Evolutionary conservation across 2,888 invertebrate species (phyloP).

Genomic region (Folsomia candida): DNA sequence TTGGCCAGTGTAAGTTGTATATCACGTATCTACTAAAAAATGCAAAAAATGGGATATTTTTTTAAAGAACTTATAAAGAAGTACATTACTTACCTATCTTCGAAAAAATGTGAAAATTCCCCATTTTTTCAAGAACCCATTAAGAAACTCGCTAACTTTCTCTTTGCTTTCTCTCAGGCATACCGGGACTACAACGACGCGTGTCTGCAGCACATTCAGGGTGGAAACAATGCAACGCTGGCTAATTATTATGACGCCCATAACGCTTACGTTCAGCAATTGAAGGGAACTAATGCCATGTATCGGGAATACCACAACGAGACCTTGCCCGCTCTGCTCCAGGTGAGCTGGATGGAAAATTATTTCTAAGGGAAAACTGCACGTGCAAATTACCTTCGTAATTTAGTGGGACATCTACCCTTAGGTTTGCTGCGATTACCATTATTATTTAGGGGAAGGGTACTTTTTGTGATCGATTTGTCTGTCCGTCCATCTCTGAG

Average conservation of each 20-base stretch:
- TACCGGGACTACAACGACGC: constrained; percentile 84
- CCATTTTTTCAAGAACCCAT: background rate
- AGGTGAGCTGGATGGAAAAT: constrained; percentile 61
- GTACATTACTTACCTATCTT: too few relatives aligned
- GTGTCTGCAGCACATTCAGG: constrained; percentile 74
- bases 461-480: too few relatives aligned
- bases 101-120: too few relatives aligned
- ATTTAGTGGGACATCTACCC: background rate
- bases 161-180: constrained; percentile 63
- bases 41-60: background rate
- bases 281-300: constrained; percentile 90
- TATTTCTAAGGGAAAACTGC: background rate
- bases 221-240: constrained; percentile 60
- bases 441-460: too few relatives aligned
- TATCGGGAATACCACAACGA: constrained; percentile 82
- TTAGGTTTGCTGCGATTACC: background rate
- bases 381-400: background rate
- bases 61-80: background rate
- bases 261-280: constrained; percentile 82
- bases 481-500: too few relatives aligned
- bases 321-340: constrained; percentile 79
- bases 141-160: too few relatives aligned
- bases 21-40: too few relatives aligned
- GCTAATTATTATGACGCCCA: constrained; percentile 84
- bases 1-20: constrained; percentile 63